Base-by-base conservation (phyloP, 1,140 invertebrate species). In the Drosophila murphyi region DNA sequence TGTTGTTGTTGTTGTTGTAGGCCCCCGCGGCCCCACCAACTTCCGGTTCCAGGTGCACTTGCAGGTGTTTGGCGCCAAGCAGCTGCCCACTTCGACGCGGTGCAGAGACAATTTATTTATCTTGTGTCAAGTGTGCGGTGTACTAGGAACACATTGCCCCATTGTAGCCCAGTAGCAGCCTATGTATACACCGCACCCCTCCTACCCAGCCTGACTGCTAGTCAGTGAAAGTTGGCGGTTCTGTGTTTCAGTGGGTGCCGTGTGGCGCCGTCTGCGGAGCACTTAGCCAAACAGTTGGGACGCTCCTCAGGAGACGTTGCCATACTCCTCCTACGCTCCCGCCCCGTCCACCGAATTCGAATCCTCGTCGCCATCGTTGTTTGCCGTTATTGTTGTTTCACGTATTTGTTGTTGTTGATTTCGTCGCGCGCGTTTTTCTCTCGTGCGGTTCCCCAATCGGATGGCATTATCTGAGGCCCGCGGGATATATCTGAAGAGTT, bases 31-130 rank as follows among this genome's bases (percentile, higher is more conserved):
- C 20, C 20, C 20, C 20, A 20, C 20, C 20, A 20, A 20, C 20
- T 1, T 20, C 20, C 50, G 10, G 41, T 70, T 29, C 20, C 41
- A 20, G 47, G 37, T 64, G 31, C 39, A 43, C n/a, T 34, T 72
- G 64, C 80, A 88, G 80, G 80, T 89, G 77, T 88, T 88, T 88
- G 85, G 85, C 85, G 85, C 80, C 83, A 88, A n/a, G 39, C 10
- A 88, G 85, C 74, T 88, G 85, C 59, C 83, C 85, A 80, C 74
- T 85, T 85, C 54, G 76, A 68, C 80, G 76, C 73, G 80, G 41
- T 72, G 54, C 72, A 87, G 76, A 80, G 86, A 89, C 85, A 89
- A 88, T 89, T 88, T 88, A 80, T 88, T 88, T 88, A 88, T 89
- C 77, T 88, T 85, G 85, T 85, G 85, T 88, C 80, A 89, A 89